phyloP scores from a whole-genome alignment of 1,140 invertebrate genomes.

The Scaptodrosophila lebanonensis region DNA sequence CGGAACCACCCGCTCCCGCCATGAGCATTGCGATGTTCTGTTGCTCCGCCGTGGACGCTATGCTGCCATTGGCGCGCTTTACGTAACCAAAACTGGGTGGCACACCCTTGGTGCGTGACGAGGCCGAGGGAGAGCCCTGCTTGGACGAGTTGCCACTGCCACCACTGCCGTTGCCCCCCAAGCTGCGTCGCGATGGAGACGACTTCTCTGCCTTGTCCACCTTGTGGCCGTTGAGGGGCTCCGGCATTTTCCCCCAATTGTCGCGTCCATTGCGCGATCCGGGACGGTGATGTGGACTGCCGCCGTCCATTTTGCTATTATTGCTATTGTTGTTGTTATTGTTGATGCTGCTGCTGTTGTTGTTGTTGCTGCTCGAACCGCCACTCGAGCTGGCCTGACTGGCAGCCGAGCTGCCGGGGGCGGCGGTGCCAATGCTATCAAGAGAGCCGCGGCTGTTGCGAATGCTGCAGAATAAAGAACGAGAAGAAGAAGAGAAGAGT shows the following conservation, averaged over 20 bases:
- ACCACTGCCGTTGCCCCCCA: constrained; percentile 63
- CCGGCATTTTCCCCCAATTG: constrained; percentile 76
- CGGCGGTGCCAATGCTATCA: constrained; percentile 73
- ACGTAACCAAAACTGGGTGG: constrained; percentile 89
- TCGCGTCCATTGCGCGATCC: constrained; percentile 72
- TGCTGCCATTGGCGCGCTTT: constrained; percentile 84
- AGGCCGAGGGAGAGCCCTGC: constrained; percentile 78
- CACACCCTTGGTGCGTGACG: constrained; percentile 81
- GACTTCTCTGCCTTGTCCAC: constrained; percentile 65
- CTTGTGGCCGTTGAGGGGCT: constrained; percentile 71
- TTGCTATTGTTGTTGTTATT: constrained; percentile 42
- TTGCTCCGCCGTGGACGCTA: constrained; percentile 78
- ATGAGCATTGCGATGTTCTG: constrained; percentile 77
- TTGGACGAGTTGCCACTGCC: constrained; percentile 77
- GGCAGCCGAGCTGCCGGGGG: constrained; percentile 61
- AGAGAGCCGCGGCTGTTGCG: constrained; percentile 75
- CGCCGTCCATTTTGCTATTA: constrained; percentile 47
- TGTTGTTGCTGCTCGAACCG: constrained; percentile 42
- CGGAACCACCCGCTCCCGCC: constrained; percentile 76
- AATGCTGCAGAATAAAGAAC: constrained; percentile 45
- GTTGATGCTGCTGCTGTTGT: constrained; percentile 50
- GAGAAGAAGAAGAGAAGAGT: constrained; percentile 1
- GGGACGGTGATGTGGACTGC: constrained; percentile 64
- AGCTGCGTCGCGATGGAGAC: constrained; percentile 66
- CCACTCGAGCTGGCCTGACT: constrained; percentile 73